phyloP scores from a whole-genome alignment of 2,113 vertebrate species.

The Nipponia nippon region DNA sequence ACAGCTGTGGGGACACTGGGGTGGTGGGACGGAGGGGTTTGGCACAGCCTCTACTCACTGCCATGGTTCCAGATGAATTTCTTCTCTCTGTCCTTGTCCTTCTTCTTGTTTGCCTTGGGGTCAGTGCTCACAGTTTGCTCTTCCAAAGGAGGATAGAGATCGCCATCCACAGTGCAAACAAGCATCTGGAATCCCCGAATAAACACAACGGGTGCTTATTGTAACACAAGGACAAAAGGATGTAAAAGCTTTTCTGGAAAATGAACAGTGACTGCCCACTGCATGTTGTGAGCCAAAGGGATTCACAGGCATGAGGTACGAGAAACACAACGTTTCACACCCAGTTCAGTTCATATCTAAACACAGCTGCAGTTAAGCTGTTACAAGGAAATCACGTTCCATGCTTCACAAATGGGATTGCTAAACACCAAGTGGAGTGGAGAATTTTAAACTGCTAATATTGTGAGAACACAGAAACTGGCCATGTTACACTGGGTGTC shows the following conservation, averaged over 20 bases:
- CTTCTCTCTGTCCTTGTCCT: slow-evolving; percentile 95
- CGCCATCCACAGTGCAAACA: slow-evolving; percentile 92
- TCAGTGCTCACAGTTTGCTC: slow-evolving; percentile 87
- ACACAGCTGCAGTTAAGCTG: neutral
- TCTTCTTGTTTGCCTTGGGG: slow-evolving; percentile 92
- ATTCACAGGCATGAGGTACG: accelerated
- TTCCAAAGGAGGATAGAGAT: slow-evolving; percentile 93
- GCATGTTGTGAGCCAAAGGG: neutral
- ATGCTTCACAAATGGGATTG: neutral
- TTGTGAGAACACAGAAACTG: neutral
- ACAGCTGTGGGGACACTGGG: neutral
- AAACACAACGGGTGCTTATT: neutral
- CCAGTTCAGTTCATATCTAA: neutral
- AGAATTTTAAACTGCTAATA: neutral
- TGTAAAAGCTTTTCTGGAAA: neutral
- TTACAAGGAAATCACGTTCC: neutral
- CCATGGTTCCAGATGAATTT: slow-evolving; percentile 98
- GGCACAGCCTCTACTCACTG: slow-evolving; percentile 78
- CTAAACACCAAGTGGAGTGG: neutral
- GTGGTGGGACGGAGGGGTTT: neutral
- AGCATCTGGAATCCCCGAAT: slow-evolving; percentile 83
- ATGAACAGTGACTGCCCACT: neutral
- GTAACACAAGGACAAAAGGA: neutral
- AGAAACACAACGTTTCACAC: neutral
- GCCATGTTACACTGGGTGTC: neutral